Conservation (phyloP, 2,797 vertebrate genomes). For the Mallotus villosus region DNA sequence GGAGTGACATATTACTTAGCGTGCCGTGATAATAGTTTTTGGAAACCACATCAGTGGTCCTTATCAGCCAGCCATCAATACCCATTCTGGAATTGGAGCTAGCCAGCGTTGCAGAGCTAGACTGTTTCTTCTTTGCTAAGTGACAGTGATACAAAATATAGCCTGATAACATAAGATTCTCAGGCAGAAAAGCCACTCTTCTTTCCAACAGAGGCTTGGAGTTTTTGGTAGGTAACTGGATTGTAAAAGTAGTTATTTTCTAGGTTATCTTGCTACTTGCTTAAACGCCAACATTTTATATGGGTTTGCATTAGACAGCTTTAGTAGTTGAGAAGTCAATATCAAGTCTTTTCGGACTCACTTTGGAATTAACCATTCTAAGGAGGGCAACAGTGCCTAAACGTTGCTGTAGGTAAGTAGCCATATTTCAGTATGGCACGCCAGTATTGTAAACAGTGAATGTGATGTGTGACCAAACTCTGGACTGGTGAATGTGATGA, state of each 20-base stretch:
- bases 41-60: slow-evolving; percentile 66
- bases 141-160: slow-evolving; percentile 52
- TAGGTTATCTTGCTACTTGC: background rate
- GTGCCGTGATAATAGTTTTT: slow-evolving; percentile 71
- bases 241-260: slow-evolving; percentile 45
- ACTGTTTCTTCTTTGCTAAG: slow-evolving; percentile 41
- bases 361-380: slow-evolving; percentile 44
- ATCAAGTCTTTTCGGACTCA: slow-evolving; percentile 21
- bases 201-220: slow-evolving; percentile 78
- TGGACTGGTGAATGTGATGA: too few species aligned
- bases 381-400: slow-evolving; percentile 43
- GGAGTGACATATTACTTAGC: slow-evolving; percentile 62
- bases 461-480: slow-evolving; percentile 4
- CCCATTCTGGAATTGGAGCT: slow-evolving; percentile 62
- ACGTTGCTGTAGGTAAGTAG: slow-evolving; percentile 53
- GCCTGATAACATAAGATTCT: slow-evolving; percentile 49
- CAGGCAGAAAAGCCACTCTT: slow-evolving; percentile 64
- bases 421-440: slow-evolving; percentile 19
- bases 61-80: slow-evolving; percentile 63
- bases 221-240: slow-evolving; percentile 80
- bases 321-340: slow-evolving; percentile 28
- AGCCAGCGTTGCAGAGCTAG: slow-evolving; percentile 66
- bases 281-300: slow-evolving; percentile 21
- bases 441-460: slow-evolving; percentile 27
- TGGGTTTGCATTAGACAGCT: slow-evolving; percentile 27